Base-by-base conservation (phyloP, 2,888 invertebrate species). In the Arge pagana region DNA sequence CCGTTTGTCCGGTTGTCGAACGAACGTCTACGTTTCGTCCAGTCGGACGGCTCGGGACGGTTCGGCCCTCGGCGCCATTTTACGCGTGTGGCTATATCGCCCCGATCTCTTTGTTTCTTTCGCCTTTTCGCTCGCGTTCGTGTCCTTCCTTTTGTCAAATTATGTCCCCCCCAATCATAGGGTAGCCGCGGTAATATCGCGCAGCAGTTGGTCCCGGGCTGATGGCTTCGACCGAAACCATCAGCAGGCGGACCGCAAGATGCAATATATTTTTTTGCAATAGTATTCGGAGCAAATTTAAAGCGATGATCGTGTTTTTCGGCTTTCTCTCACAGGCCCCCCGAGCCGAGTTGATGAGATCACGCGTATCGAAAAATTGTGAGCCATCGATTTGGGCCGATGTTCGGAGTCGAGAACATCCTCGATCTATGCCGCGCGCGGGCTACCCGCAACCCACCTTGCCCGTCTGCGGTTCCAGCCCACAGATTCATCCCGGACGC, bases 331-430 rank as follows among this genome's bases (percentile, higher is more conserved):
- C 45, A 45, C 33, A 33, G 6, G 21, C 11, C 50, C 56, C 56
- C 49, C 54, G 50, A 28, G 54, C 56, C 54, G 60, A 71, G 71
- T 73, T 74, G 74, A 73, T 74, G 74, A 74, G 73, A 74, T 74
- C 74, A 74, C 73, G 72, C 72, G 71, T 74, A 74, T 71, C 70
- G 73, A 69, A 74, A 74, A 74, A 74, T 74, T 74, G 73, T 70
- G 64, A 66, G 68, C 59, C 70, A 67, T 66, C 63, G 66, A 71
- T 72, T 72, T 72, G 69, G 23, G 16, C 10, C 33, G 42, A 11
- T n/a, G n/a, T n/a, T n/a, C n/a, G n/a, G n/a, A n/a, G n/a, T n/a
- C n/a, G n/a, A n/a, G n/a, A n/a, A n/a, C n/a, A n/a, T n/a, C n/a
- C n/a, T n/a, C n/a, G n/a, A n/a, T n/a, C 30, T 15, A 18, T 45